Conservation (phyloP, 2,113 vertebrate species). For the Aptenodytes forsteri region DNA sequence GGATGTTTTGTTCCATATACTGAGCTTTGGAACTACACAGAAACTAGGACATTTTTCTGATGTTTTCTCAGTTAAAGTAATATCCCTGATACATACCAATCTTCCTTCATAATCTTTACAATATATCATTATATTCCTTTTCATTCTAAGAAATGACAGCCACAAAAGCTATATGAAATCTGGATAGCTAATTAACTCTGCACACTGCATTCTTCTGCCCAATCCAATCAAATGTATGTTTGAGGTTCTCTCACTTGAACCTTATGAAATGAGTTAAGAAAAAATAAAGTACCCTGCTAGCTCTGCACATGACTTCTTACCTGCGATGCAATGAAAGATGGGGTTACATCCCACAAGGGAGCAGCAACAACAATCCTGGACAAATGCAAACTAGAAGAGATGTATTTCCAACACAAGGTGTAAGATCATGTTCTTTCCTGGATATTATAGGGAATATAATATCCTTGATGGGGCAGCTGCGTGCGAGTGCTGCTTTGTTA, state of each 20-base stretch:
- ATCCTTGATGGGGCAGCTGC: background rate
- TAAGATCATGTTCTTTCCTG: background rate
- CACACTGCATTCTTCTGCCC: background rate
- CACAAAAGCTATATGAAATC: background rate
- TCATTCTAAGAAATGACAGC: background rate
- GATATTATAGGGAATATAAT: background rate
- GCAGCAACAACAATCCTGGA: background rate
- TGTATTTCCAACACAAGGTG: background rate
- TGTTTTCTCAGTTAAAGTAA: constrained; percentile 31
- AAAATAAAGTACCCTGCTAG: background rate
- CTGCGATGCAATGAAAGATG: background rate
- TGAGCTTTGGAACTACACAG: constrained; percentile 27
- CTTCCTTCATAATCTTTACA: constrained; percentile 43
- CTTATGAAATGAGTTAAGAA: background rate
- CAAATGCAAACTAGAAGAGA: background rate
- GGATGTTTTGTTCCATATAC: constrained; percentile 44
- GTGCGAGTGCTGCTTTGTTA: background rate
- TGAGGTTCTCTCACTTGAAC: background rate
- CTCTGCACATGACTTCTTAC: background rate
- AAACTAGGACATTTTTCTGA: constrained; percentile 50
- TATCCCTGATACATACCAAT: constrained; percentile 9
- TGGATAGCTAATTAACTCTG: constrained; percentile 13
- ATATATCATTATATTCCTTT: constrained; percentile 10
- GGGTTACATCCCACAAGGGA: background rate
- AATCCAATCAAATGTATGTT: background rate